phyloP scores from a whole-genome alignment of 2,797 vertebrate species.

The Pygocentrus nattereri region DNA sequence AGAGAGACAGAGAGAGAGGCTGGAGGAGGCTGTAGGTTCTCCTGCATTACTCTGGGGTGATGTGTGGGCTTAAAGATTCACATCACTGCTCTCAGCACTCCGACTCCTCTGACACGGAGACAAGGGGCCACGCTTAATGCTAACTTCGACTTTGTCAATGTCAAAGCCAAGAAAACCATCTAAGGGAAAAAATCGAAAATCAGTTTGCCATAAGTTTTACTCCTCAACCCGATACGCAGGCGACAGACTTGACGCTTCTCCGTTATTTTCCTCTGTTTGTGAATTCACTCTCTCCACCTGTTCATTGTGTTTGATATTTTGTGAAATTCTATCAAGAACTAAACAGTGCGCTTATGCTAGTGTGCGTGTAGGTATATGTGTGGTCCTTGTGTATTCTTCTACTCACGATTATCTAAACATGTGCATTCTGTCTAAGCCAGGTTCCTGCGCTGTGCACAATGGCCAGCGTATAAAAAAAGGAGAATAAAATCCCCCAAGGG shows the following conservation, averaged over 20 bases:
- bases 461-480: conserved; percentile 58
- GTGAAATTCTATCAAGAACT: conserved; percentile 15
- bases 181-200: conserved; percentile 15
- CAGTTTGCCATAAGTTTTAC: conserved; percentile 23
- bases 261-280: not conserved
- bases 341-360: conserved; percentile 7
- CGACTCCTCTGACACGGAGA: conserved; percentile 65
- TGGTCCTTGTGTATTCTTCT: not conserved
- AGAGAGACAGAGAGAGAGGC: too few relatives aligned
- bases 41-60: not conserved
- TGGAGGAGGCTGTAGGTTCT: not conserved
- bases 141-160: conserved; percentile 63
- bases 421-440: conserved; percentile 15
- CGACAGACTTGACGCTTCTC: not conserved
- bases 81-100: conserved; percentile 72
- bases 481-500: conserved; percentile 68
- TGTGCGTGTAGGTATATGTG: not conserved
- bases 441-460: conserved; percentile 19
- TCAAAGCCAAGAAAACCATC: conserved; percentile 48
- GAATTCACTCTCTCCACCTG: not conserved
- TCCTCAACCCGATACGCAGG: conserved; percentile 26
- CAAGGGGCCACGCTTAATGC: conserved; percentile 57
- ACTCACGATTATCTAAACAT: not conserved
- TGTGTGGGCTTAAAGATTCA: conserved; percentile 46
- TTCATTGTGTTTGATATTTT: not conserved